Evolutionary conservation across 2,888 invertebrate genomes (phyloP).

Genomic region (Liodrosophila aerea): DNA sequence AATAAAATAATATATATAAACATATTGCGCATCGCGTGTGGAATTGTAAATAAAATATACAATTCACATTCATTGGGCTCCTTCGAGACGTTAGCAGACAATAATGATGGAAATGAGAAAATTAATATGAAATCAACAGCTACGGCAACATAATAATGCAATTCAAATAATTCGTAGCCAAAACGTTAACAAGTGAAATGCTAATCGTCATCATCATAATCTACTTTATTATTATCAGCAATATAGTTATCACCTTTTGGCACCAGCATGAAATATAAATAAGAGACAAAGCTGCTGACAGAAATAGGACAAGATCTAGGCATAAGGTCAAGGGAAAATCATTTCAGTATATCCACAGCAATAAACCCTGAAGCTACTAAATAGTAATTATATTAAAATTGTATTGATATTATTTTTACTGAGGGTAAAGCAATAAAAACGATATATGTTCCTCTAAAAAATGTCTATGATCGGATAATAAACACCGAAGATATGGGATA

Average conservation of each 20-base stretch:
- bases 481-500: too few relatives aligned
- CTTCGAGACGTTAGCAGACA: slow-evolving; percentile 1
- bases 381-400: too few relatives aligned
- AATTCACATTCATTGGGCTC: slow-evolving; percentile 17
- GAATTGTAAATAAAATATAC: slow-evolving; percentile 21
- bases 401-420: too few relatives aligned
- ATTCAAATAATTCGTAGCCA: slow-evolving; percentile 36
- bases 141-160: too few relatives aligned
- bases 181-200: slow-evolving; percentile 40
- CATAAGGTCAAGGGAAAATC: neutral
- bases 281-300: slow-evolving; percentile 16
- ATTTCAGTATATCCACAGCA: too few relatives aligned
- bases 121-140: too few relatives aligned
- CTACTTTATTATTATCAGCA: neutral
- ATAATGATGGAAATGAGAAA: slow-evolving; percentile 12
- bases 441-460: too few relatives aligned
- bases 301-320: slow-evolving; percentile 36
- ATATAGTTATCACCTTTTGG: neutral
- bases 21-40: slow-evolving; percentile 44
- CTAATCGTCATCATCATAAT: slow-evolving; percentile 15
- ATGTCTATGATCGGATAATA: too few relatives aligned
- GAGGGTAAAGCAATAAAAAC: too few relatives aligned
- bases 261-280: neutral
- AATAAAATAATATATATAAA: slow-evolving; percentile 2
- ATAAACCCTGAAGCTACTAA: too few relatives aligned